Evolutionary conservation across 2,888 invertebrate species (phyloP).

Genomic region (Miltochrista miniata): DNA sequence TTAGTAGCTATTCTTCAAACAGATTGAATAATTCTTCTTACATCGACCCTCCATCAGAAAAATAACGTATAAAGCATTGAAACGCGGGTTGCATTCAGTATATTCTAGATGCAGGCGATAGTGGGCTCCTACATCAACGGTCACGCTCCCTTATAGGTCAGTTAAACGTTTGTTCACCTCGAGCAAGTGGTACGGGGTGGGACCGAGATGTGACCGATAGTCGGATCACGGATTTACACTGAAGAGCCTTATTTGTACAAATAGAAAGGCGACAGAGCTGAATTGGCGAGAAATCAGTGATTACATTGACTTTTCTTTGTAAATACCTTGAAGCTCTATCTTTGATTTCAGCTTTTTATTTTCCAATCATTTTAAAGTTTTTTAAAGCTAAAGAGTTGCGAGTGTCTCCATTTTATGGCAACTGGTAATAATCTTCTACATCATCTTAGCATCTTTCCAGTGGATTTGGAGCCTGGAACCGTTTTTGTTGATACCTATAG

Average conservation of each 20-base stretch:
- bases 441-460: too few species aligned
- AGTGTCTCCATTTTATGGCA: too few species aligned
- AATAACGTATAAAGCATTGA: constrained; percentile 57
- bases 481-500: too few species aligned
- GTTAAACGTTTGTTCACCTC: constrained; percentile 71
- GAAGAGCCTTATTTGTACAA: constrained; percentile 12
- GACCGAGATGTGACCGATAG: constrained; percentile 71
- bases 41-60: constrained; percentile 53
- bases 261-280: constrained; percentile 41
- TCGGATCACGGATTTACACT: constrained; percentile 37
- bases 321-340: too few species aligned
- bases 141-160: constrained; percentile 59
- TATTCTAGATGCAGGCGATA: constrained; percentile 51
- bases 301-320: too few species aligned
- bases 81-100: constrained; percentile 57
- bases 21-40: constrained; percentile 40
- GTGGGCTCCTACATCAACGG: constrained; percentile 47
- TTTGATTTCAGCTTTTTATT: too few species aligned
- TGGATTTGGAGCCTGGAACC: too few species aligned
- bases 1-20: constrained; percentile 25
- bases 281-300: not conserved
- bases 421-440: too few species aligned
- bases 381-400: too few species aligned
- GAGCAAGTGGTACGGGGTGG: constrained; percentile 54
- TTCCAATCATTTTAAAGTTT: too few species aligned